Evolutionary conservation across 2,113 vertebrate species (phyloP).

Genomic region (Uropsilus gracilis): DNA sequence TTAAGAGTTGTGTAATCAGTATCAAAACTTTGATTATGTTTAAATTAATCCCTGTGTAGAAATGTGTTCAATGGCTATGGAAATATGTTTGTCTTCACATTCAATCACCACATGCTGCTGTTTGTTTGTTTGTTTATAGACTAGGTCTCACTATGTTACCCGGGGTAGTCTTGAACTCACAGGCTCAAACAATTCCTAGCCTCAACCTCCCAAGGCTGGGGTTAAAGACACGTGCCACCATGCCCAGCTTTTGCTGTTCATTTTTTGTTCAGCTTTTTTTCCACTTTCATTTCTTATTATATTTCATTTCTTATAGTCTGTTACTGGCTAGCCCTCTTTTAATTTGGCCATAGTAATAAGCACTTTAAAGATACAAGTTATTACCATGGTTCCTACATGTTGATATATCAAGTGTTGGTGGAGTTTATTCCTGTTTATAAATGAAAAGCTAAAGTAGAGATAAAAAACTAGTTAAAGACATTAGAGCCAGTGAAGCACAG

Average conservation of each 20-base stretch:
- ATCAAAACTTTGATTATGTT: neutral
- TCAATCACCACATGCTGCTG: neutral
- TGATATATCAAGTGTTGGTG: neutral
- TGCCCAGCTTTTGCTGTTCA: too few relatives aligned
- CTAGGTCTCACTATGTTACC: too few relatives aligned
- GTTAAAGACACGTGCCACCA: too few relatives aligned
- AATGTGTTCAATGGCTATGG: neutral
- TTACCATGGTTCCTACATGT: neutral
- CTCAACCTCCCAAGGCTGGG: too few relatives aligned
- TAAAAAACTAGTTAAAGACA: neutral
- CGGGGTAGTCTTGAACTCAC: too few relatives aligned
- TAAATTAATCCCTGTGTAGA: neutral
- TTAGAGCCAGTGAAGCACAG: neutral
- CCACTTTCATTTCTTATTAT: neutral
- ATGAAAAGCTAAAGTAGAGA: neutral
- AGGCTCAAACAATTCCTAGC: too few relatives aligned
- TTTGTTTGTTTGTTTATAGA: too few relatives aligned
- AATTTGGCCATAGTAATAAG: conserved; percentile 17
- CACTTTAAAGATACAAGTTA: conserved; percentile 25
- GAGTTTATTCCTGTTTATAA: neutral
- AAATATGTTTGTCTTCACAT: neutral
- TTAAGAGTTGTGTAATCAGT: conserved; percentile 23
- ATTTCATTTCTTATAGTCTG: conserved; percentile 1
- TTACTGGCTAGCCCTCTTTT: neutral
- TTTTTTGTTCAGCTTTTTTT: neutral